These are phyloP conservation scores for Phrynosoma platyrhinos DNA, from an alignment of 2,113 vertebrate genomes.

Conservation along the genomic window DNA sequence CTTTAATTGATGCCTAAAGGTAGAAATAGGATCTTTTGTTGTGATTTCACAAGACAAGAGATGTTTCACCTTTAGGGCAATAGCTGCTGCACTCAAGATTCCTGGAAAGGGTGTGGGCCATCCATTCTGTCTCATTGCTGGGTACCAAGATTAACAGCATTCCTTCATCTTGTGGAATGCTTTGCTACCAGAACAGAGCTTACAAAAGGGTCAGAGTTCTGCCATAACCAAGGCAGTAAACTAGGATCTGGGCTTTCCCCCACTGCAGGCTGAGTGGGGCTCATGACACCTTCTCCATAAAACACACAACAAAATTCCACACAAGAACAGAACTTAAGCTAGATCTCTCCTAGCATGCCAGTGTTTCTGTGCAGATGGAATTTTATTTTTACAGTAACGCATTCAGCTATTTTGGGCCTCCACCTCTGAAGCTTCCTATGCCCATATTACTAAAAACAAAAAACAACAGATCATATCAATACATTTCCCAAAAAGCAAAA, in stretches of 20 bases:
- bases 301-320: not conserved
- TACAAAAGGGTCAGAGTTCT: not conserved
- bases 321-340: not conserved
- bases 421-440: not conserved
- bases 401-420: not conserved
- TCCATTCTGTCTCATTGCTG: not conserved
- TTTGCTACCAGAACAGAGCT: not conserved
- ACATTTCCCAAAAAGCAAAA: not conserved
- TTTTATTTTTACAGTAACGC: not conserved
- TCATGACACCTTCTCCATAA: not conserved
- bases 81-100: not conserved
- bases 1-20: not conserved
- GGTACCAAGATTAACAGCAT: not conserved
- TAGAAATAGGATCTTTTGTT: not conserved
- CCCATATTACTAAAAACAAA: too few species aligned
- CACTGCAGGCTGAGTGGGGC: not conserved
- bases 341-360: not conserved
- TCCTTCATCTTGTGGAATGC: not conserved
- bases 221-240: not conserved
- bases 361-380: not conserved
- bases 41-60: not conserved
- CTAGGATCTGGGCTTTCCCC: too few species aligned
- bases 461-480: not conserved
- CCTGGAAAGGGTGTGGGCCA: not conserved
- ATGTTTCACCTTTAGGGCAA: fast-evolving